phyloP scores from a whole-genome alignment of 2,797 vertebrate genomes.

The Gymnoscopelus microlampas region DNA sequence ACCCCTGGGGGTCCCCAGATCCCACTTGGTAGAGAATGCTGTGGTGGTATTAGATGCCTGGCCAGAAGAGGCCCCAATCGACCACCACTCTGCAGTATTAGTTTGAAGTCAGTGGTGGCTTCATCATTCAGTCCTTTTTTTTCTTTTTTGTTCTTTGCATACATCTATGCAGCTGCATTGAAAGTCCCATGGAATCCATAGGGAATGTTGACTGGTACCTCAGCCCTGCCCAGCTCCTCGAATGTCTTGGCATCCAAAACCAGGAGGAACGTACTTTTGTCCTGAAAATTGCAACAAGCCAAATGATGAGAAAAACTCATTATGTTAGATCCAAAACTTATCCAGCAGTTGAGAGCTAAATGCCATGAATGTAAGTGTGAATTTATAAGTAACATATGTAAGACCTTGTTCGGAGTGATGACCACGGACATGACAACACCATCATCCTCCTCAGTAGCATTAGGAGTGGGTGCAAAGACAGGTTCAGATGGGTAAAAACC shows the following conservation, averaged over 20 bases:
- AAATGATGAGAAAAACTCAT: background rate
- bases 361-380: background rate
- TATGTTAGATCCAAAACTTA: no score
- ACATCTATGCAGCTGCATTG: constrained; percentile 22
- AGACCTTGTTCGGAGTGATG: constrained; percentile 87
- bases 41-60: no score
- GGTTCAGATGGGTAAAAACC: constrained; percentile 92
- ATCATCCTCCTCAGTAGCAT: constrained; percentile 85
- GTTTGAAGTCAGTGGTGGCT: background rate
- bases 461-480: constrained; percentile 87
- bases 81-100: no score
- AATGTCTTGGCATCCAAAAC: constrained; percentile 91
- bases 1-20: no score
- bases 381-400: background rate
- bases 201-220: constrained; percentile 88
- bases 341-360: background rate
- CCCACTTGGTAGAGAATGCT: no score
- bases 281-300: constrained; percentile 72
- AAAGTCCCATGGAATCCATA: constrained; percentile 90
- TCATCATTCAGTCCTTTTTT: background rate
- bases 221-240: constrained; percentile 87
- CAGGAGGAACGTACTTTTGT: constrained; percentile 89
- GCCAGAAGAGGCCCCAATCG: no score
- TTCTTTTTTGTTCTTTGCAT: background rate
- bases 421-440: constrained; percentile 91